phyloP scores from a whole-genome alignment of 2,113 vertebrate species.

The Dipodomys stephensi region DNA sequence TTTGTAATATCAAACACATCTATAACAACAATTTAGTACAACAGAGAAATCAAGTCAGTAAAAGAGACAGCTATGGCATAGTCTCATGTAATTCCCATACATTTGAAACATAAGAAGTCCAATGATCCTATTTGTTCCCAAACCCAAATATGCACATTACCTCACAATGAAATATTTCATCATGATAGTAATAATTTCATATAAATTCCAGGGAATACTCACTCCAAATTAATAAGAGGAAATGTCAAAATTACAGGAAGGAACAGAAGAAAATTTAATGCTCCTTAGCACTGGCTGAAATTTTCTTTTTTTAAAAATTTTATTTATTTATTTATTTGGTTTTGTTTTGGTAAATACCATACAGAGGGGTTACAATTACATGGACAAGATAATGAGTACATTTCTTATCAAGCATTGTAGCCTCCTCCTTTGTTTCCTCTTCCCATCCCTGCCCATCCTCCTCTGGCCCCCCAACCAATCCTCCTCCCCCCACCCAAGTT shows the following conservation, averaged over 20 bases:
- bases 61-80: background rate
- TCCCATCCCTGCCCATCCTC: too few species aligned
- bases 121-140: background rate
- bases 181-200: slow-evolving; percentile 57
- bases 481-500: too few species aligned
- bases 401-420: too few species aligned
- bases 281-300: too few species aligned
- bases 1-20: background rate
- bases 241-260: background rate
- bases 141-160: slow-evolving; percentile 1
- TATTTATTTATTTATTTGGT: too few species aligned
- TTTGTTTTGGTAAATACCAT: too few species aligned
- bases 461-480: too few species aligned
- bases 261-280: too few species aligned
- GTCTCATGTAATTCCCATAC: background rate
- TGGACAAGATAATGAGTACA: too few species aligned
- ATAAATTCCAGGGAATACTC: slow-evolving; percentile 52
- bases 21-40: background rate
- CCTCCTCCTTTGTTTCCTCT: too few species aligned
- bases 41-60: background rate
- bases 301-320: too few species aligned
- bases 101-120: background rate
- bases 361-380: too few species aligned
- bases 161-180: background rate
- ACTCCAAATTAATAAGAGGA: slow-evolving; percentile 39